phyloP scores from a whole-genome alignment of 2,888 invertebrate genomes.

The Lasioglossum calceatum region DNA sequence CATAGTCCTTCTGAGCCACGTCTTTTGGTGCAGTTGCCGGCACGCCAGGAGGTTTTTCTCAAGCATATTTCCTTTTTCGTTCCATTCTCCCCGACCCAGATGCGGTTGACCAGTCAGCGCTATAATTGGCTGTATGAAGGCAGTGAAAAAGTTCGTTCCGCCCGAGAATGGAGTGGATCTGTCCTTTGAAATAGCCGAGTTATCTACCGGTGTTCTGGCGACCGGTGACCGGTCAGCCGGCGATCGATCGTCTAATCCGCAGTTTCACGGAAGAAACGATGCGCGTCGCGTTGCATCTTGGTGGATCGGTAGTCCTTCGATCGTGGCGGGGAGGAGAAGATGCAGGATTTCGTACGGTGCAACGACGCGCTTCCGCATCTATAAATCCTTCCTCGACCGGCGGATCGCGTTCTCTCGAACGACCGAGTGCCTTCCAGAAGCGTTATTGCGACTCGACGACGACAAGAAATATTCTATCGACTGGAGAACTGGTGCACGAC shows the following conservation, averaged over 20 bases:
- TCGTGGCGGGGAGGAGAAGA: conserved; percentile 12
- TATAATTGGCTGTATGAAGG: not conserved
- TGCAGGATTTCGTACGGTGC: conserved; percentile 8
- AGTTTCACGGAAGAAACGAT: conserved; percentile 23
- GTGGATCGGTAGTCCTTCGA: not conserved
- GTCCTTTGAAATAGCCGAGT: not conserved
- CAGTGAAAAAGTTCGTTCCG: not conserved
- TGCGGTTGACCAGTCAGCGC: not conserved
- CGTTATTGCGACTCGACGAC: conserved; percentile 74
- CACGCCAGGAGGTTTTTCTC: not conserved
- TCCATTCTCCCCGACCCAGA: not conserved
- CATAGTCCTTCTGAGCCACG: not conserved
- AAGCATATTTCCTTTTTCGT: not conserved
- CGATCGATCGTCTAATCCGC: conserved; percentile 12
- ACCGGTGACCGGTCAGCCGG: not conserved
- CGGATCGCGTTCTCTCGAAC: conserved; percentile 1
- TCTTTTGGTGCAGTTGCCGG: not conserved
- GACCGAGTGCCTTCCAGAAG: conserved; percentile 35
- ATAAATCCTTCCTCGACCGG: conserved; percentile 24
- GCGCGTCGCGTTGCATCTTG: conserved; percentile 25
- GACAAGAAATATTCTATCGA: conserved; percentile 75
- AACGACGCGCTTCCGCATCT: not conserved
- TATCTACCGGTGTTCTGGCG: not conserved
- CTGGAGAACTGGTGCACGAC: conserved; percentile 35
- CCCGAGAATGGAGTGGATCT: not conserved